Percentiles rank a stretch among this genome's conserved stretches.
Evolutionary conservation across 1,140 invertebrate genomes (phyloP).

Genomic region (Anagrus nilaparvatae): DNA sequence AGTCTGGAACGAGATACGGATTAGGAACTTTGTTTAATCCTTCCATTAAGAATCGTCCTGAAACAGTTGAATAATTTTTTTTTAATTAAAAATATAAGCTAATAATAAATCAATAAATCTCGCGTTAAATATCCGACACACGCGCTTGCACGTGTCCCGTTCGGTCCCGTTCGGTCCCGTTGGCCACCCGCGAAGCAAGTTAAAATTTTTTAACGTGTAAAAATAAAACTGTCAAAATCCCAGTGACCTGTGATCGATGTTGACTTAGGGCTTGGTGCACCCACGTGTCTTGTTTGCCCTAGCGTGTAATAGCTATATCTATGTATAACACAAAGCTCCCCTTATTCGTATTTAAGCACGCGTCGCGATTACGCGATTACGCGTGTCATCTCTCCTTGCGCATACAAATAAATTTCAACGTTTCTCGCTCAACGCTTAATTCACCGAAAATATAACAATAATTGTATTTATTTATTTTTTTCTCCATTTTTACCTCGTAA

Average conservation of each 20-base stretch:
- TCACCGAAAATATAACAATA: too few species aligned
- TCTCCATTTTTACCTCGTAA: too few species aligned
- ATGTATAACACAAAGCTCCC: constrained; percentile 32
- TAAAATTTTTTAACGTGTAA: background rate
- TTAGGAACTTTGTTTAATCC: constrained; percentile 25
- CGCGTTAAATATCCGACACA: too few species aligned
- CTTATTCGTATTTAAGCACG: constrained; percentile 40
- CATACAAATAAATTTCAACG: too few species aligned
- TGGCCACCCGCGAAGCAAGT: background rate
- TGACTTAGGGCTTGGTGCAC: constrained; percentile 34
- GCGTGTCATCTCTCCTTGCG: constrained; percentile 35
- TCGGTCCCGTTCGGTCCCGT: background rate
- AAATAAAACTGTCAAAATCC: constrained; percentile 11
- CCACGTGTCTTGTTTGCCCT: constrained; percentile 2
- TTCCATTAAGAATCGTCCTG: background rate
- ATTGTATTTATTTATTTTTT: too few species aligned
- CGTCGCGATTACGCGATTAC: constrained; percentile 44
- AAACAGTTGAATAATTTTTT: background rate
- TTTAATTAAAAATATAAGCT: too few species aligned
- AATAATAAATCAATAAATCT: too few species aligned
- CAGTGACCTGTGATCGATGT: constrained; percentile 30
- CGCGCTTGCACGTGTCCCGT: background rate
- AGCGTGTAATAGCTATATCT: too few species aligned
- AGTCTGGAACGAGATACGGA: constrained; percentile 34
- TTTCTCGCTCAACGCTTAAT: too few species aligned